Conservation (phyloP, 2,113 vertebrate genomes). For the Pituophis catenifer region DNA sequence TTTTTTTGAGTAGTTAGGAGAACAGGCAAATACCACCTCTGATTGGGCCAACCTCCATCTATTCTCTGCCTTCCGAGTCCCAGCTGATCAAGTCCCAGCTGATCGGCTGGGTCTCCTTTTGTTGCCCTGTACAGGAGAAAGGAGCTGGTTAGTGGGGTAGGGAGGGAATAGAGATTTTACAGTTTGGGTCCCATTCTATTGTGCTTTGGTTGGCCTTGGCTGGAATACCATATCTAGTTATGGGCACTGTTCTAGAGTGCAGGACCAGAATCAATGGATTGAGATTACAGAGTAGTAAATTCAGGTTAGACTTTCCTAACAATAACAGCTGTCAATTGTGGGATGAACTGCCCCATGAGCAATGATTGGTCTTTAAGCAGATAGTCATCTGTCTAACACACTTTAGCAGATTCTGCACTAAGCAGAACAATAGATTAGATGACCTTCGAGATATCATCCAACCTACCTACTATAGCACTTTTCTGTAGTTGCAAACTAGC, state of each 20-base stretch:
- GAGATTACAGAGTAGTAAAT: background rate
- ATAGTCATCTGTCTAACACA: background rate
- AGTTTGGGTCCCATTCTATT: background rate
- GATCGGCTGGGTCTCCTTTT: too few relatives aligned
- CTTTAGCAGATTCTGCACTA: background rate
- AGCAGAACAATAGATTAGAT: background rate
- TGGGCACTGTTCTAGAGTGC: background rate
- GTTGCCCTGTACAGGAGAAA: too few relatives aligned
- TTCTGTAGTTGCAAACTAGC: background rate
- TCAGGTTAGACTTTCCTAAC: background rate
- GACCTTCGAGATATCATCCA: background rate
- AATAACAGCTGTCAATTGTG: background rate
- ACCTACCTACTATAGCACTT: background rate
- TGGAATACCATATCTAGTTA: background rate
- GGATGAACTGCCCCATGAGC: background rate
- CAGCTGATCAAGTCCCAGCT: too few relatives aligned
- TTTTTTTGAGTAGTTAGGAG: too few relatives aligned
- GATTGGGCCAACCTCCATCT: too few relatives aligned
- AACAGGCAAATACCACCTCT: too few relatives aligned
- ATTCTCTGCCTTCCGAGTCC: too few relatives aligned
- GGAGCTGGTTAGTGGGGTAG: too few relatives aligned
- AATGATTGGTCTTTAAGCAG: background rate
- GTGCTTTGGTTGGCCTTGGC: background rate
- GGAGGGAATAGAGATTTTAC: too few relatives aligned
- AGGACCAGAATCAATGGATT: background rate